A percentile compares a stretch with the other conserved stretches of the same genome.
Evolutionary conservation across 2,888 invertebrate genomes (phyloP).

Genomic region (Drosophila fungiperda): DNA sequence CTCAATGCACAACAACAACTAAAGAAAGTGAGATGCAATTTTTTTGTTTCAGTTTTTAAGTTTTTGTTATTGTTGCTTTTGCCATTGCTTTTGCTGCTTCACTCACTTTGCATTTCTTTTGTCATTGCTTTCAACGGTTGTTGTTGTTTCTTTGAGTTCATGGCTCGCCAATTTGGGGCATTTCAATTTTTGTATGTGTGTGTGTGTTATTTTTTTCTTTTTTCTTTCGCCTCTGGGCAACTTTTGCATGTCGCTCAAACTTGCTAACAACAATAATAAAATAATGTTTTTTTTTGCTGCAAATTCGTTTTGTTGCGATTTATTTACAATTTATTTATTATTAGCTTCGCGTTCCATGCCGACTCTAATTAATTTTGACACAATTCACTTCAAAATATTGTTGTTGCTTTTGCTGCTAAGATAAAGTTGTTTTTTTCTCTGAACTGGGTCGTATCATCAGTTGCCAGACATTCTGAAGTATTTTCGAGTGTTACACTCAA

Average conservation of each 20-base stretch:
- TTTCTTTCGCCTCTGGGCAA: conserved; percentile 35
- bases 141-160: conserved; percentile 71
- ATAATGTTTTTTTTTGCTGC: conserved; percentile 37
- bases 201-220: conserved; percentile 27
- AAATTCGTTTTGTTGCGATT: conserved; percentile 67
- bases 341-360: conserved; percentile 57
- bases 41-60: conserved; percentile 53
- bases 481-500: conserved; percentile 23
- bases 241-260: conserved; percentile 61
- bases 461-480: conserved; percentile 41
- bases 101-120: conserved; percentile 64
- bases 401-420: conserved; percentile 25
- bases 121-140: conserved; percentile 64
- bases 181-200: conserved; percentile 47
- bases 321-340: conserved; percentile 61
- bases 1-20: conserved; percentile 61
- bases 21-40: conserved; percentile 79
- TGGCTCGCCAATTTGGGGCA: conserved; percentile 78
- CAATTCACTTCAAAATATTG: conserved; percentile 30
- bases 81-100: conserved; percentile 30
- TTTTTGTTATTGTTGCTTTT: conserved; percentile 16
- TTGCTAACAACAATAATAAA: conserved; percentile 42
- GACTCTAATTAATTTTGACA: conserved; percentile 69
- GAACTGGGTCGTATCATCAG: conserved; percentile 52
- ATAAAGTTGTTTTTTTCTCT: conserved; percentile 41